Evolutionary conservation across 2,888 invertebrate species (phyloP).

Genomic region (Acronicta psi): DNA sequence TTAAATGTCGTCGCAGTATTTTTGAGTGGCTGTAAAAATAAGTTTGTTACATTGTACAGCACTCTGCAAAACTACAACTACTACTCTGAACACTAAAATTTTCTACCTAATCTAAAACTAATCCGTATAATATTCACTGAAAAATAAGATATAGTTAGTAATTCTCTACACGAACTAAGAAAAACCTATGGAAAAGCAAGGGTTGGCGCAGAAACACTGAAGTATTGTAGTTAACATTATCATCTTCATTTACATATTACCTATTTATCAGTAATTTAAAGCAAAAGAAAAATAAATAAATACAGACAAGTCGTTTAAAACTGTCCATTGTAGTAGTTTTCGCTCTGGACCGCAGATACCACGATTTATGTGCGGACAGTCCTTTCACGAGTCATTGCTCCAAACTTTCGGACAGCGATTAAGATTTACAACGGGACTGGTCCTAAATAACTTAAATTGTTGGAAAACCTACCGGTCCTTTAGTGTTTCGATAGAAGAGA

Average conservation of each 20-base stretch:
- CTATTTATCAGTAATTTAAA: neutral
- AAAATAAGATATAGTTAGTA: too few relatives aligned
- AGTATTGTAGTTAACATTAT: too few relatives aligned
- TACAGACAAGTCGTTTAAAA: constrained; percentile 41
- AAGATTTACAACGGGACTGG: constrained; percentile 82
- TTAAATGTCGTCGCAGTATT: constrained; percentile 15
- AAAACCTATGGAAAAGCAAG: too few relatives aligned
- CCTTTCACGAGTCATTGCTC: constrained; percentile 82
- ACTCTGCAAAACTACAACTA: neutral
- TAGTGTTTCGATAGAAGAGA: constrained; percentile 48
- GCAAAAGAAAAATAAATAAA: constrained; percentile 25
- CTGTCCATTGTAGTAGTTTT: constrained; percentile 39
- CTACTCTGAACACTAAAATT: too few relatives aligned
- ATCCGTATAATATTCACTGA: too few relatives aligned
- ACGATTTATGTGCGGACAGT: constrained; percentile 80
- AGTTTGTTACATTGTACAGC: constrained; percentile 14
- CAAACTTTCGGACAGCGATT: constrained; percentile 78
- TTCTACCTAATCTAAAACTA: too few relatives aligned
- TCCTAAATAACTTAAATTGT: constrained; percentile 85
- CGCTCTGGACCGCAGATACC: constrained; percentile 54
- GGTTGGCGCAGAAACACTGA: too few relatives aligned
- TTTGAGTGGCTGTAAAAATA: constrained; percentile 39
- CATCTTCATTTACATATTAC: too few relatives aligned
- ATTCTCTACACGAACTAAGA: too few relatives aligned
- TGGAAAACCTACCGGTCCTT: constrained; percentile 66